Base-by-base conservation (phyloP, 2,888 invertebrate species). In the Megastigmus dorsalis region DNA sequence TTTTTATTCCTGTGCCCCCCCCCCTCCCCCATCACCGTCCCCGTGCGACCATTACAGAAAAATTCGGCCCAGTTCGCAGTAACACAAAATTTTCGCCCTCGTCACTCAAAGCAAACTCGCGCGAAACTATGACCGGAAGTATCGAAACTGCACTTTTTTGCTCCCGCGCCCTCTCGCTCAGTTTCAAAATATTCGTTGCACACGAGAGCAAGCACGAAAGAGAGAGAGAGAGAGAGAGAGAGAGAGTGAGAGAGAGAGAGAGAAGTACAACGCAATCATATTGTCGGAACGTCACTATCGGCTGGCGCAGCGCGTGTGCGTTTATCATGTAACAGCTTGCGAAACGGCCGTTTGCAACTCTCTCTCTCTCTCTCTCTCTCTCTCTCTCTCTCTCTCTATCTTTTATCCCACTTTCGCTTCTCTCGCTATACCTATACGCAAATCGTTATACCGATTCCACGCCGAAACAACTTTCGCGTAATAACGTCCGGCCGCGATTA, bases 301-400 rank as follows among this genome's bases (percentile, higher is more conserved):
- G 80, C 79, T 74, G 82, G 79, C 65, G 77, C 79, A 69, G 67
- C 79, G 43, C 41, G 26, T 20, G 73, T 20, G 73, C 79, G 80
- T 83, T 82, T 80, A 79, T 83, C 82, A 83, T 82, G 83, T 79
- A 83, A 82, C 83, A 83, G 83, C 83, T 83, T 81, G 82, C 75
- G 48, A 74, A 77, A 79, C 71, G 71, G 68, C 73, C 15, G 43
- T 28, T n/a, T n/a, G 28, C 18, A 45, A 20, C 54, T 60, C 65
- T n/a, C n/a, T n/a, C n/a, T n/a, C n/a, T n/a, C n/a, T n/a, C n/a
- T n/a, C n/a, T n/a, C n/a, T n/a, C n/a, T n/a, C n/a, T n/a, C n/a
- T n/a, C n/a, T n/a, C n/a, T n/a, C n/a, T n/a, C n/a, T n/a, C n/a
- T n/a, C n/a, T n/a, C n/a, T n/a, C n/a, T n/a, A n/a, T n/a, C n/a